Evolutionary conservation across 2,113 vertebrate genomes (phyloP).

Genomic region (Epinephelus lanceolatus): DNA sequence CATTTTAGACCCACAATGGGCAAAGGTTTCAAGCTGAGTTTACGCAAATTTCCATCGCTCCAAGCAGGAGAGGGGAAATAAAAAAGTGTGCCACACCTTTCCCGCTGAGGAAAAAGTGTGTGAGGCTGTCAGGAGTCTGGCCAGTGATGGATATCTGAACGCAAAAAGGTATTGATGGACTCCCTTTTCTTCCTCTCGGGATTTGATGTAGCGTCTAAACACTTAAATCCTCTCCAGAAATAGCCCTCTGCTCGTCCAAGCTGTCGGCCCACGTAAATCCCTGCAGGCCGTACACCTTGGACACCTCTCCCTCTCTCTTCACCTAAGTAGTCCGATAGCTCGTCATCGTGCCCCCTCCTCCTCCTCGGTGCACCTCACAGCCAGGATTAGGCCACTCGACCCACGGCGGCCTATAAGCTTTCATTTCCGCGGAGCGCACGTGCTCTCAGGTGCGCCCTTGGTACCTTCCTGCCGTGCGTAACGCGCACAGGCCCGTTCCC

Average conservation of each 20-base stretch:
- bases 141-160: constrained; percentile 30
- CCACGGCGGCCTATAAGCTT: constrained; percentile 46
- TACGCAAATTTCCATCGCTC: neutral
- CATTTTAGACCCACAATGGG: neutral
- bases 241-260: constrained; percentile 78
- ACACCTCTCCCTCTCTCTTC: constrained; percentile 27
- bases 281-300: constrained; percentile 73
- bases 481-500: constrained; percentile 7
- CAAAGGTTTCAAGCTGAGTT: neutral
- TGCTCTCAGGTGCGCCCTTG: constrained; percentile 46
- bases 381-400: constrained; percentile 66
- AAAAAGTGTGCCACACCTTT: neutral
- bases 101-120: neutral
- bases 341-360: constrained; percentile 8
- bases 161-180: constrained; percentile 47
- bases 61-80: neutral
- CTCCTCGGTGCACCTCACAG: constrained; percentile 25
- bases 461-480: constrained; percentile 44
- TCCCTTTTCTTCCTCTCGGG: constrained; percentile 73
- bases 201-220: constrained; percentile 83
- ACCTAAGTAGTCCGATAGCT: constrained; percentile 54
- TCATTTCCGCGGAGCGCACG: constrained; percentile 55
- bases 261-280: constrained; percentile 85
- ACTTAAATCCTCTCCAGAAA: constrained; percentile 85
- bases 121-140: constrained; percentile 7